These are phyloP conservation scores for Luperina nickerlii DNA, from an alignment of 2,888 invertebrate species.

Conservation along the genomic window DNA sequence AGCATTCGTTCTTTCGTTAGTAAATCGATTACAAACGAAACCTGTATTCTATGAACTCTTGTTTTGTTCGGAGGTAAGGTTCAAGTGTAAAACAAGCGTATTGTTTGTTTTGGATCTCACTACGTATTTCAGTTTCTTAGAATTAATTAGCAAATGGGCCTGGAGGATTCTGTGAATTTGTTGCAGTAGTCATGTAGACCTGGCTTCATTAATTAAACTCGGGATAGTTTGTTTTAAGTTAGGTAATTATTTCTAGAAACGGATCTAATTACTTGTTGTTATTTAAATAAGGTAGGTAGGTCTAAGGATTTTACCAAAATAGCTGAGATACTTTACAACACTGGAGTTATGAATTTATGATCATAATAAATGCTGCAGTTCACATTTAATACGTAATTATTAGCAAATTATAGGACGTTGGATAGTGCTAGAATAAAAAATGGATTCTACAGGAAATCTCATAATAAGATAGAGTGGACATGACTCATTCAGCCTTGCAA, in stretches of 20 bases:
- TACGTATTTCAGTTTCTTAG: background rate
- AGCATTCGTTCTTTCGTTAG: background rate
- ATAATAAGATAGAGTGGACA: too few species aligned
- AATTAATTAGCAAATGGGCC: background rate
- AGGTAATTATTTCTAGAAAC: background rate
- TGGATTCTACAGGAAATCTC: background rate
- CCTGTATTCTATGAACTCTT: background rate
- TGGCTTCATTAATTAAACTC: background rate
- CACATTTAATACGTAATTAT: background rate
- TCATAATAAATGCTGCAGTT: background rate
- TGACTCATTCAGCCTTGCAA: background rate
- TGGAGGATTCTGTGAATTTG: background rate
- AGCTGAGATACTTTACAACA: background rate
- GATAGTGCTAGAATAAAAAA: background rate
- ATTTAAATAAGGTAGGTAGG: background rate
- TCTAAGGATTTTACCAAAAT: background rate
- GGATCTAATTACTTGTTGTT: background rate
- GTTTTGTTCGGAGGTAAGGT: too few species aligned
- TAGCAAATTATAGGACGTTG: background rate
- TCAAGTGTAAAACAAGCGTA: too few species aligned
- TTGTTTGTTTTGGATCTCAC: background rate
- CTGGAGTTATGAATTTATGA: too few species aligned
- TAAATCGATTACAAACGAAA: conserved; percentile 4
- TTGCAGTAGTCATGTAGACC: background rate
- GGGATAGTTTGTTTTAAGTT: background rate